These are phyloP conservation scores for Alexandromys fortis DNA, from an alignment of 2,113 vertebrate genomes.

Conservation along the genomic window DNA sequence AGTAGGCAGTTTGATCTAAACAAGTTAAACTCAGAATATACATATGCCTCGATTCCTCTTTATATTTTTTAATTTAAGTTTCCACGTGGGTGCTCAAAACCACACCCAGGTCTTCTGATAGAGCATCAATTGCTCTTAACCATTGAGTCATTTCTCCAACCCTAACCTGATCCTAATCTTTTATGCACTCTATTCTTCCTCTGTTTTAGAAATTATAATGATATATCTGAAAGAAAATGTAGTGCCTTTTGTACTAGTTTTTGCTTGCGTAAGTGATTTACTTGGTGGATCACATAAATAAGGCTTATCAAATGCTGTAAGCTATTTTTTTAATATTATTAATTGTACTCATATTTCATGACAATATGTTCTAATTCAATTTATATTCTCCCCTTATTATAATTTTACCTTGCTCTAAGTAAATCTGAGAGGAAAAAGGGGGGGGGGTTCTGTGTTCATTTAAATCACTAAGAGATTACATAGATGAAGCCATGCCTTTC, in stretches of 20 bases:
- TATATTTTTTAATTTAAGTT: not conserved
- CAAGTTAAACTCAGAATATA: not conserved
- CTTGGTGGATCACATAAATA: not conserved
- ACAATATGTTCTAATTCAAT: not conserved
- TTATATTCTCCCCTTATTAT: not conserved
- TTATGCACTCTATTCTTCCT: not conserved
- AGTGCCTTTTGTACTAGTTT: not conserved
- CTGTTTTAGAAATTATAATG: not conserved
- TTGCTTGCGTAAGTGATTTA: not conserved
- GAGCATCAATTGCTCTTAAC: not conserved
- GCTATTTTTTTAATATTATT: constrained; percentile 19
- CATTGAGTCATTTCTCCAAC: not conserved
- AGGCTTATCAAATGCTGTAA: not conserved
- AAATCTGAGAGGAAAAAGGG: not conserved
- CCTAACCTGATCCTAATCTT: not conserved
- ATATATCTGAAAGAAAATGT: not conserved
- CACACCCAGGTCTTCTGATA: not conserved
- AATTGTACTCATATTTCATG: not conserved
- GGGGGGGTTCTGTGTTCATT: not conserved
- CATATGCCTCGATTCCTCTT: not conserved
- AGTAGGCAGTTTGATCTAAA: not conserved
- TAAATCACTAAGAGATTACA: not conserved
- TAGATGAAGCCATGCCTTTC: not conserved
- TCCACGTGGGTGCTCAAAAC: not conserved
- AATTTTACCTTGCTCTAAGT: not conserved